A percentile compares a stretch with the other conserved stretches of the same genome.
These are phyloP conservation scores for Drosophila imparisetae DNA, from an alignment of 2,888 invertebrate genomes.

Conservation along the genomic window DNA sequence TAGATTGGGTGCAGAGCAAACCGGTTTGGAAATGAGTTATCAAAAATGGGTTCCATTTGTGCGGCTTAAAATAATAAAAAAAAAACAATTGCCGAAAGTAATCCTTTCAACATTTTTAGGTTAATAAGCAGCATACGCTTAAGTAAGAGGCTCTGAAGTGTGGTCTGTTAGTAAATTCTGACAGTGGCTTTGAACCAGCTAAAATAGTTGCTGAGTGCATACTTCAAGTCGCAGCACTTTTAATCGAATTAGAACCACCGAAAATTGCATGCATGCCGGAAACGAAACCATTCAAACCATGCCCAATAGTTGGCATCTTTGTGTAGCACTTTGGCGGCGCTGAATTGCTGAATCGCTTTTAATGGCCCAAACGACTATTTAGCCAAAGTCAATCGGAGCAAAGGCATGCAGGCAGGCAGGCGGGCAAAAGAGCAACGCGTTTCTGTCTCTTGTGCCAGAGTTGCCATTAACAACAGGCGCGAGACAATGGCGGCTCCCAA, in stretches of 20 bases:
- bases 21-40: slow-evolving; percentile 1
- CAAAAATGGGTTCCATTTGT: background rate
- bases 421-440: slow-evolving; percentile 18
- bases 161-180: background rate
- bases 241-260: slow-evolving; percentile 38
- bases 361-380: slow-evolving; percentile 53
- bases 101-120: background rate
- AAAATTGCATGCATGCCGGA: slow-evolving; percentile 30
- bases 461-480: slow-evolving; percentile 59
- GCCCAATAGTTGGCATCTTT: slow-evolving; percentile 34
- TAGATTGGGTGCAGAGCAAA: slow-evolving; percentile 6
- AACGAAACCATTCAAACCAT: slow-evolving; percentile 33
- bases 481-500: slow-evolving; percentile 65
- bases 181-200: background rate
- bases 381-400: slow-evolving; percentile 63
- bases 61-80: background rate
- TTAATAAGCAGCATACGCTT: background rate
- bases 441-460: slow-evolving; percentile 56
- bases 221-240: slow-evolving; percentile 9
- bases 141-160: background rate
- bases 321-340: slow-evolving; percentile 20
- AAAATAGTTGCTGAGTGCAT: slow-evolving; percentile 4
- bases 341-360: slow-evolving; percentile 38
- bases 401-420: background rate
- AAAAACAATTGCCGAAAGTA: background rate